A percentile compares a stretch with the other conserved stretches of the same genome.
Evolutionary conservation across 2,113 vertebrate species (phyloP).

Genomic region (Scolopax mira): DNA sequence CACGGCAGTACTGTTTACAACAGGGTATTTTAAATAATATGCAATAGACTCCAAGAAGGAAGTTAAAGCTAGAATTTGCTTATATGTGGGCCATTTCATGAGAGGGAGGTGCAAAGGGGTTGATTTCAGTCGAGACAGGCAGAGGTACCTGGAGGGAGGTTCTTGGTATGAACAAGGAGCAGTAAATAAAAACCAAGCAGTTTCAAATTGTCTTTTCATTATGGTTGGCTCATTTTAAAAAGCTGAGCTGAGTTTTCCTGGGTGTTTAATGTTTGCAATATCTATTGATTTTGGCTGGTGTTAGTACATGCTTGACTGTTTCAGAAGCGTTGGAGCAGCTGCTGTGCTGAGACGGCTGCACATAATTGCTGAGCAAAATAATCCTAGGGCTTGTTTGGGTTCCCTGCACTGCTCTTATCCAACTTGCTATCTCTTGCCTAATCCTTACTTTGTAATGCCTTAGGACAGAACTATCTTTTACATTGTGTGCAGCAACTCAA

Average conservation of each 20-base stretch:
- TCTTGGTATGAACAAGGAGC: accelerated
- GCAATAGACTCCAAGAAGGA: not conserved
- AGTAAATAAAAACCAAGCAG: not conserved
- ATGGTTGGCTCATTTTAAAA: not conserved
- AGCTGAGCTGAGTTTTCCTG: conserved; percentile 30
- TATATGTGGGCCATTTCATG: accelerated
- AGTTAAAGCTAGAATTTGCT: not conserved
- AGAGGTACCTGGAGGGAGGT: not conserved
- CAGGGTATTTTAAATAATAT: not conserved
- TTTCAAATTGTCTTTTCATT: not conserved
- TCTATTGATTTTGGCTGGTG: conserved; percentile 26
- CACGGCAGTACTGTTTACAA: not conserved
- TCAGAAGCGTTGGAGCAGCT: not conserved
- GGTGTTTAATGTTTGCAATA: not conserved
- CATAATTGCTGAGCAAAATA: not conserved
- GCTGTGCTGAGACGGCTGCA: not conserved
- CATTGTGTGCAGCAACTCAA: not conserved
- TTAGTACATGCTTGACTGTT: not conserved
- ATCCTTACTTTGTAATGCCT: not conserved
- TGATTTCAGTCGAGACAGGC: accelerated
- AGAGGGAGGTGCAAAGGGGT: not conserved
- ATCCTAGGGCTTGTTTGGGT: not conserved
- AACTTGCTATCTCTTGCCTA: not conserved
- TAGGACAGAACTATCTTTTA: not conserved
- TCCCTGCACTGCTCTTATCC: not conserved